Evolutionary conservation across 2,113 vertebrate genomes (phyloP).

Genomic region (Gracilinanus agilis): DNA sequence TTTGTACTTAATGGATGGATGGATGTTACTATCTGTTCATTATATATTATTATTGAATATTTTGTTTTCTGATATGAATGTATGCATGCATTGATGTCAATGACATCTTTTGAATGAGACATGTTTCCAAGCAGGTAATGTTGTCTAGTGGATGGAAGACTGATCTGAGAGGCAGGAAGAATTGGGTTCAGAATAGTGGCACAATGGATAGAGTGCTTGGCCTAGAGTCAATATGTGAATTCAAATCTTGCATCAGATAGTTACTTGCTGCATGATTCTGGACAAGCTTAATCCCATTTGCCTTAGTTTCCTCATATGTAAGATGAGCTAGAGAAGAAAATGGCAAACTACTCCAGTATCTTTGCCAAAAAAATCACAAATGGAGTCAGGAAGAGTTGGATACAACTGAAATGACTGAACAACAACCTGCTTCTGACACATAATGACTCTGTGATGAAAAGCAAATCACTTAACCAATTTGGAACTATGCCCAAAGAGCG

Average conservation of each 20-base stretch:
- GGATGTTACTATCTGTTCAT: neutral
- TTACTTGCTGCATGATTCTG: neutral
- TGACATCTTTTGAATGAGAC: neutral
- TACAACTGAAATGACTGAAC: neutral
- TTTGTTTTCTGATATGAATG: neutral
- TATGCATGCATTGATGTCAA: neutral
- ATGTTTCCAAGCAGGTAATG: neutral
- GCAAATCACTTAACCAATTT: neutral
- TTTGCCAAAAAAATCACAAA: neutral
- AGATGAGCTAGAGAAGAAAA: neutral
- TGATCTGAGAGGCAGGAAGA: neutral
- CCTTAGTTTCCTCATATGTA: neutral
- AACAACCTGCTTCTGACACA: neutral
- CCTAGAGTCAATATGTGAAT: neutral
- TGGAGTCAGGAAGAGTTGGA: neutral
- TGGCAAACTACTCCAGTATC: neutral
- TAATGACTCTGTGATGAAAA: neutral
- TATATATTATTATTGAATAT: neutral
- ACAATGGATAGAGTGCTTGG: neutral
- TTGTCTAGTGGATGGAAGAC: neutral
- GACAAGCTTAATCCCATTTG: neutral
- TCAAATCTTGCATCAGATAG: neutral
- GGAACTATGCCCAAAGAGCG: too few relatives aligned
- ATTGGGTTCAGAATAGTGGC: neutral
- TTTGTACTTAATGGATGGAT: neutral